phyloP scores from a whole-genome alignment of 2,888 invertebrate genomes.

The Rotaria sp. region DNA sequence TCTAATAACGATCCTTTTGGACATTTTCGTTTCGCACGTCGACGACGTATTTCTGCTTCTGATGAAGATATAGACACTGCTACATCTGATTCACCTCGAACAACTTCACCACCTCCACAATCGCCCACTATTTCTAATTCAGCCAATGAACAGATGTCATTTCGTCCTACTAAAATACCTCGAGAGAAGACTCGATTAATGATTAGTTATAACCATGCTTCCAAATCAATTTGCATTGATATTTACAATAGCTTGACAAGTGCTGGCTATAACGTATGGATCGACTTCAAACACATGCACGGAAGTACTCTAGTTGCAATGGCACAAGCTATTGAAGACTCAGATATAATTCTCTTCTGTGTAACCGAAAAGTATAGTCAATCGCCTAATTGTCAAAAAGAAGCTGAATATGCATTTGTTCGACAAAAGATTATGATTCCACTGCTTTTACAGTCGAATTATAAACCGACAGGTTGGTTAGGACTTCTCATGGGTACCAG shows the following conservation, averaged over 20 bases:
- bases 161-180: neutral
- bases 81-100: neutral
- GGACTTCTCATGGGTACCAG: constrained; percentile 44
- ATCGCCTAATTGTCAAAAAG: constrained; percentile 50
- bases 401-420: constrained; percentile 44
- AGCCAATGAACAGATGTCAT: no score
- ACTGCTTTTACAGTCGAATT: constrained; percentile 43
- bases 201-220: neutral
- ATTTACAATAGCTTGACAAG: constrained; percentile 42
- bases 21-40: neutral
- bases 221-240: neutral
- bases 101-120: no score
- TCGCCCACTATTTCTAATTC: no score
- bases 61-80: neutral
- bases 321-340: constrained; percentile 50
- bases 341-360: constrained; percentile 49
- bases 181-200: neutral
- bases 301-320: constrained; percentile 50
- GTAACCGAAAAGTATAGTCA: constrained; percentile 52
- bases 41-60: neutral
- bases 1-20: no score
- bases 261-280: constrained; percentile 48
- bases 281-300: constrained; percentile 51
- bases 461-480: constrained; percentile 44
- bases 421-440: constrained; percentile 43